Base-by-base conservation (phyloP, 30 jellyfish, hydroid and myxozoan species). In the Clytia hemisphaerica region DNA sequence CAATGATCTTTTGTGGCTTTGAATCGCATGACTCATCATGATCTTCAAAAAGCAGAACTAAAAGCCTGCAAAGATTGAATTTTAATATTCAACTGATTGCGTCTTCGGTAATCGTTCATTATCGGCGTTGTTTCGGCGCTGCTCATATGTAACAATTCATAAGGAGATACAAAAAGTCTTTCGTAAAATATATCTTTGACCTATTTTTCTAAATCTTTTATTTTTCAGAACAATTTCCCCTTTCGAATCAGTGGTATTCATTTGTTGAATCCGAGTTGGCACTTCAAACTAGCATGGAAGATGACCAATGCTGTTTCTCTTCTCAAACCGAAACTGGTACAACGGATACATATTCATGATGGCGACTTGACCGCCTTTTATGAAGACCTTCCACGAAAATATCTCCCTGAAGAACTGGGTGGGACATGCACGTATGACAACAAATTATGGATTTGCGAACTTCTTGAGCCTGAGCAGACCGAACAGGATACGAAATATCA, bases 181-280 rank as follows among this genome's bases (percentile, higher is more conserved):
- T n/a, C n/a, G n/a, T n/a, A n/a, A n/a, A n/a, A n/a, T n/a, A n/a
- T n/a, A n/a, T n/a, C n/a, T n/a, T n/a, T n/a, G n/a, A n/a, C n/a
- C n/a, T n/a, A n/a, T n/a, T n/a, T n/a, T n/a, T n/a, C n/a, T n/a
- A n/a, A n/a, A n/a, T n/a, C n/a, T 32, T 9, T 40, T 40, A 21
- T 28, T 27, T 77, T 77, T 45, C 77, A 86, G 96, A 94, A 82
- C 6, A 86, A 86, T 37, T 81, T 86, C 54, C 96, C 96, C 33
- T 86, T 71, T 48, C 93, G 96, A 0, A 36, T 86, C 25, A 86
- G 76, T 74, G 96, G 82, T 24, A 79, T 79, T n/a, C 96, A 86
- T 49, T 64, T 86, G 37, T 72, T 86, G 55, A 86, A 86, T 44
- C 96, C 96, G 22, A 90, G 94, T 0, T 86, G 96, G 96, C 96